phyloP scores from a whole-genome alignment of 2,113 vertebrate species.

The Larimichthys crocea region DNA sequence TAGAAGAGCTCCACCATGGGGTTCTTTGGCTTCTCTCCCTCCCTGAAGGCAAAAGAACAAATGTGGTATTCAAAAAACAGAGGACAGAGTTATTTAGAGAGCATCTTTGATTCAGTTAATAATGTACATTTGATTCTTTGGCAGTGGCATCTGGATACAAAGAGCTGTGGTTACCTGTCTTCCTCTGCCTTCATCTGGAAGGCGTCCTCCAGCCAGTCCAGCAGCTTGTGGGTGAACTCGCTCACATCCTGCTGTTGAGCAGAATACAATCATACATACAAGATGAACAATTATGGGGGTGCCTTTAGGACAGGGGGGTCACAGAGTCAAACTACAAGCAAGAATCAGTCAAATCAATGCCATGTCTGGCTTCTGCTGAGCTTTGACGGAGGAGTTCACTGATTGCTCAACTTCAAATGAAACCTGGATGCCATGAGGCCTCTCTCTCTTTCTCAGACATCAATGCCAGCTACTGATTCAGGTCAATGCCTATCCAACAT shows the following conservation, averaged over 20 bases:
- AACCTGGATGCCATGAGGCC: not conserved
- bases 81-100: not conserved
- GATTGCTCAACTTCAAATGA: slow-evolving; percentile 49
- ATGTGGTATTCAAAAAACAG: not conserved
- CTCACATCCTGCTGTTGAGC: slow-evolving; percentile 95
- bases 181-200: slow-evolving; percentile 98
- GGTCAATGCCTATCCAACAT: slow-evolving; percentile 61
- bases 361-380: slow-evolving; percentile 26
- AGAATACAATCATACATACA: slow-evolving; percentile 45
- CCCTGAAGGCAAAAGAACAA: slow-evolving; percentile 81
- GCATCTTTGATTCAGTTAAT: not conserved
- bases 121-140: not conserved
- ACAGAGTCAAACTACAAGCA: slow-evolving; percentile 32
- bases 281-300: slow-evolving; percentile 5
- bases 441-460: slow-evolving; percentile 39
- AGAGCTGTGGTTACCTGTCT: slow-evolving; percentile 78
- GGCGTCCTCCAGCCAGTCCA: slow-evolving; percentile 98
- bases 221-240: slow-evolving; percentile 97
- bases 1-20: slow-evolving; percentile 99
- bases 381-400: slow-evolving; percentile 7
- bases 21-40: slow-evolving; percentile 98
- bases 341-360: slow-evolving; percentile 29
- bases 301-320: slow-evolving; percentile 4
- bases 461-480: slow-evolving; percentile 48
- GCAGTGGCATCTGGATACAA: not conserved